Conservation (phyloP, 2,888 invertebrate species). For the Sphecodes monilicornis region DNA sequence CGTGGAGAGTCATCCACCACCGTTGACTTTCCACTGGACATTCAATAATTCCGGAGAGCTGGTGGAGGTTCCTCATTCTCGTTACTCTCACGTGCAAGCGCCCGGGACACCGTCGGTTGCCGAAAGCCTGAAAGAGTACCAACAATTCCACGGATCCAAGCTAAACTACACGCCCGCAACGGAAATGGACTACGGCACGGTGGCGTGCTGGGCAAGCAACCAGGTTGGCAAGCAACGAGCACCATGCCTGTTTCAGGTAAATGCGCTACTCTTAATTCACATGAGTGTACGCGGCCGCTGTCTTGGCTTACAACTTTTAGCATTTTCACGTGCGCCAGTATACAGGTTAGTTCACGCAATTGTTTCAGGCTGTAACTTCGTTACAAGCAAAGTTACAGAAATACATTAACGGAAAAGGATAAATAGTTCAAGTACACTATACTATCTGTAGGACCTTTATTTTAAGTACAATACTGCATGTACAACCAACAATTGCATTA, state of each 20-base stretch:
- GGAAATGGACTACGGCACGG: conserved; percentile 95
- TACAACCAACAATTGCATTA: no score
- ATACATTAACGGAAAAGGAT: no score
- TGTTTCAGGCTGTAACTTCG: no score
- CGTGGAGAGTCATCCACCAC: conserved; percentile 95
- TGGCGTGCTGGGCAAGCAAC: conserved; percentile 94
- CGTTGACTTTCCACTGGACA: conserved; percentile 95
- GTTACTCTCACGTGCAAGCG: conserved; percentile 80
- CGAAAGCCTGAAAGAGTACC: conserved; percentile 79
- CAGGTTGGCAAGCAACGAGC: conserved; percentile 93
- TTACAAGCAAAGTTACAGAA: no score
- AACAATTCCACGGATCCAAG: conserved; percentile 86
- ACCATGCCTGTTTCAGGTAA: conserved; percentile 94
- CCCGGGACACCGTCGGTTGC: conserved; percentile 77
- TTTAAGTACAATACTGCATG: no score
- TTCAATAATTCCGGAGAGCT: conserved; percentile 96
- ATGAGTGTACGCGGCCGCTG: not conserved
- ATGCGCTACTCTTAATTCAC: conserved; percentile 36
- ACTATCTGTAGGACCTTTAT: no score
- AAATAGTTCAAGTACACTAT: no score
- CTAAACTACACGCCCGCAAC: conserved; percentile 94
- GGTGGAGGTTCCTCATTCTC: conserved; percentile 90
- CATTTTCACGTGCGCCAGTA: not conserved
- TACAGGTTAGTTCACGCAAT: no score
- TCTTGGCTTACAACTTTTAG: not conserved